Percentiles rank a stretch among this genome's conserved stretches.
Conservation (phyloP, 2,888 invertebrate genomes). For the Seira ritae region DNA sequence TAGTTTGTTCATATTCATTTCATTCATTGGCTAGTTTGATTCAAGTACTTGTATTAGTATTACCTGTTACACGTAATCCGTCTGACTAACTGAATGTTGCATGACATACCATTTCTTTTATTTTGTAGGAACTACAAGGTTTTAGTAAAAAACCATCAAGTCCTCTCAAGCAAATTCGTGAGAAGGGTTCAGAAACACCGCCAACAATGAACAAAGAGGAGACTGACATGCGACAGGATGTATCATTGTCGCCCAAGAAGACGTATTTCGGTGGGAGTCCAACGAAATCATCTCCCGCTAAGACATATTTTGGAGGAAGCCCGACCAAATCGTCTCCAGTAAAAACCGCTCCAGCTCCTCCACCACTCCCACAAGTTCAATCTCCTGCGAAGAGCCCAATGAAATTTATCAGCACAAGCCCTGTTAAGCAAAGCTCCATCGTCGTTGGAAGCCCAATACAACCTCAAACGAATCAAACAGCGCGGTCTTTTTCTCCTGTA, state of each 20-base stretch:
- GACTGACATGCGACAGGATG: neutral
- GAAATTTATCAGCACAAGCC: neutral
- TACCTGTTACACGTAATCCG: neutral
- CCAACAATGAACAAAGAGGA: too few species aligned
- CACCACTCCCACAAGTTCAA: neutral
- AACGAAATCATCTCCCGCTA: neutral
- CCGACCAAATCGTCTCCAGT: slow-evolving; percentile 15
- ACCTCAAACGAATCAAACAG: neutral
- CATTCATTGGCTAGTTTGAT: too few species aligned
- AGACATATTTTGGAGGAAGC: slow-evolving; percentile 37
- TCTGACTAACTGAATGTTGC: neutral
- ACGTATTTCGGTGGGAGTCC: slow-evolving; percentile 45
- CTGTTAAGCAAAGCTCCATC: slow-evolving; percentile 12
- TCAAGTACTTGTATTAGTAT: too few species aligned
- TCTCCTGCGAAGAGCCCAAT: slow-evolving; percentile 35
- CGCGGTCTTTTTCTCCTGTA: slow-evolving; percentile 4
- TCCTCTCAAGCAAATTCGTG: slow-evolving; percentile 38
- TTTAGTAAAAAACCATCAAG: slow-evolving; percentile 31
- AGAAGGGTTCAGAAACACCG: slow-evolving; percentile 1
- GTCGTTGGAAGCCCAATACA: slow-evolving; percentile 8
- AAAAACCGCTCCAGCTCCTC: slow-evolving; percentile 12
- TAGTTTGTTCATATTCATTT: neutral
- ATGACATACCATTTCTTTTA: neutral
- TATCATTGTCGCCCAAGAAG: slow-evolving; percentile 24
- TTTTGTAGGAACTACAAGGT: slow-evolving; percentile 36